These are phyloP conservation scores for Phalanger gymnotis DNA, from an alignment of 2,797 vertebrate species.

Conservation along the genomic window DNA sequence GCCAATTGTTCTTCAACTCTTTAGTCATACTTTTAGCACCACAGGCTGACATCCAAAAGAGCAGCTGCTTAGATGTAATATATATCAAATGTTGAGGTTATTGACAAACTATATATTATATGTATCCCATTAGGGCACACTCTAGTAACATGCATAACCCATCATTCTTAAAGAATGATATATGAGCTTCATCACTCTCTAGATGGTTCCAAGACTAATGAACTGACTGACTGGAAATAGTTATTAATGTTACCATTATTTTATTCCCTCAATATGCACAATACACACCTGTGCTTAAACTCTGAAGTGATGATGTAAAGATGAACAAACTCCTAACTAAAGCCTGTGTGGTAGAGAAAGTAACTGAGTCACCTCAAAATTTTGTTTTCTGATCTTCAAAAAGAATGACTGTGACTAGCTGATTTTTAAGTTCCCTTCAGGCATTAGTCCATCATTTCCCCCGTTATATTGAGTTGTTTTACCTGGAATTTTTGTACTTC, in stretches of 20 bases:
- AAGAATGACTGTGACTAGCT: neutral
- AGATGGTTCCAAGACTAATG: neutral
- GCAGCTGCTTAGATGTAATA: no score
- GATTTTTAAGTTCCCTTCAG: neutral
- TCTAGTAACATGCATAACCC: neutral
- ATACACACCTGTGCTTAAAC: neutral
- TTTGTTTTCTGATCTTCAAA: neutral
- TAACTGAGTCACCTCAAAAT: neutral
- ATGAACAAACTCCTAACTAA: neutral
- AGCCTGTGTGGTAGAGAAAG: neutral
- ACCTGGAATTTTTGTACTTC: neutral
- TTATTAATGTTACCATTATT: neutral
- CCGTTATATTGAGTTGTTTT: neutral
- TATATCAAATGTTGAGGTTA: neutral
- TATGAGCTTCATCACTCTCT: neutral
- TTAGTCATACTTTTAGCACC: no score
- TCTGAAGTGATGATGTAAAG: no score
- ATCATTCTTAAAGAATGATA: neutral
- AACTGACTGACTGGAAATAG: neutral
- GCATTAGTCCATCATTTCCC: no score
- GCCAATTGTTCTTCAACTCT: no score
- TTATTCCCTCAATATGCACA: neutral
- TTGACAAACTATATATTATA: neutral
- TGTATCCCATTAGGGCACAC: neutral
- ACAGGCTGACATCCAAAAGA: no score